These are phyloP conservation scores for Choloepus hoffmanni DNA, from an alignment of 2,113 vertebrate species.

Conservation along the genomic window DNA sequence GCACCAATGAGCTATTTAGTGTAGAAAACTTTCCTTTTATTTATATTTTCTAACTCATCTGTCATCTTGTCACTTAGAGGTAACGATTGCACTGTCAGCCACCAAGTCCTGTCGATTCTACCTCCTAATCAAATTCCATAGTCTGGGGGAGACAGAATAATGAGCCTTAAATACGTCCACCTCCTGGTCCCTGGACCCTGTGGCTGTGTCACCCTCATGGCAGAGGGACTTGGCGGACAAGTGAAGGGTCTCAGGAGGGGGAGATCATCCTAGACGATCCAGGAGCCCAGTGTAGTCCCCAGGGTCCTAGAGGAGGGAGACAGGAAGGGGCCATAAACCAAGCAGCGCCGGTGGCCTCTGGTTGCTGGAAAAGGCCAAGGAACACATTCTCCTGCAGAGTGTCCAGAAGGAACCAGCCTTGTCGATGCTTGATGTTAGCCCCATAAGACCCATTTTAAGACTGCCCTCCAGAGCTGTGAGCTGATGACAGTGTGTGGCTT, in stretches of 20 bases:
- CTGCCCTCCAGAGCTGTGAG: not conserved
- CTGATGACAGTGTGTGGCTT: too few relatives aligned
- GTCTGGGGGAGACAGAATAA: not conserved
- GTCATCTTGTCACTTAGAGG: not conserved
- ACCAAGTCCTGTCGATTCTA: not conserved
- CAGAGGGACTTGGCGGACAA: too few relatives aligned
- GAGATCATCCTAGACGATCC: not conserved
- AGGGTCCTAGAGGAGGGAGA: not conserved
- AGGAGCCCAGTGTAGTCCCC: accelerated
- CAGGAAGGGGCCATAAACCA: not conserved
- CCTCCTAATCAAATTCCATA: not conserved
- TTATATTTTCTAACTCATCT: not conserved
- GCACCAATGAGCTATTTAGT: not conserved
- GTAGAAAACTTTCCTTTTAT: not conserved
- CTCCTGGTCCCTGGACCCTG: not conserved
- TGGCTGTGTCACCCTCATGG: accelerated
- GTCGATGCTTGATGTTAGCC: accelerated
- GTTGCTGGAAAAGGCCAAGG: too few relatives aligned
- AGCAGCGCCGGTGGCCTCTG: too few relatives aligned
- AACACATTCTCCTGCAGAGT: not conserved
- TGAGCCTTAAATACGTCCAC: not conserved
- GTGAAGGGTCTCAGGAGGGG: not conserved
- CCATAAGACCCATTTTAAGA: accelerated
- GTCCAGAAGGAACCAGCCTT: accelerated
- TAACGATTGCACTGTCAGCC: not conserved